Evolutionary conservation across 2,113 vertebrate genomes (phyloP).

Genomic region (Sitta europaea): DNA sequence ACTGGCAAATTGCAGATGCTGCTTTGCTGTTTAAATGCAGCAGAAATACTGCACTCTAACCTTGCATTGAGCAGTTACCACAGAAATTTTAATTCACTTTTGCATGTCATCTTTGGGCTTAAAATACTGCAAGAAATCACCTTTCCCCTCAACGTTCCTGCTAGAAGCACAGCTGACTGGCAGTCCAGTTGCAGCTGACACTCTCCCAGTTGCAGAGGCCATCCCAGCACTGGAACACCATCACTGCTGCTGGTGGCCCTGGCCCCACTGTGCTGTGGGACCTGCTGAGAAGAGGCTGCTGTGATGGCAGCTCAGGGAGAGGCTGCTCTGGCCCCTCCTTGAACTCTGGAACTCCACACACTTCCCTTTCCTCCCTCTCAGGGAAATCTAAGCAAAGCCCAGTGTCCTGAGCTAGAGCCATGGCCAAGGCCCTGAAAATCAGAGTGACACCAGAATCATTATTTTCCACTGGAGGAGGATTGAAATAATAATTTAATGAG

Average conservation of each 20-base stretch:
- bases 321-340: neutral
- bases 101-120: neutral
- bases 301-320: neutral
- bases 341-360: neutral
- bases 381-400: neutral
- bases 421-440: neutral
- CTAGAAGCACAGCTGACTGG: neutral
- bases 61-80: neutral
- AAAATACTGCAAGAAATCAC: neutral
- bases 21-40: neutral
- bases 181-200: neutral
- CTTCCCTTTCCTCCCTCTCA: neutral
- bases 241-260: neutral
- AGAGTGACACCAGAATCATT: neutral
- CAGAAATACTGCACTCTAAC: neutral
- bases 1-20: neutral
- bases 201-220: neutral
- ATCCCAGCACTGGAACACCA: fast-evolving
- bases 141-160: neutral
- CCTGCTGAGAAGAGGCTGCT: neutral
- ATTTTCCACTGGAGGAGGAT: neutral
- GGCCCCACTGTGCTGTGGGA: neutral
- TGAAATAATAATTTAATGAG: neutral
- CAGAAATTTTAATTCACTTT: neutral
- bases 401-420: neutral